phyloP scores from a whole-genome alignment of 2,888 invertebrate species.

The Yponomeuta cagnagella region DNA sequence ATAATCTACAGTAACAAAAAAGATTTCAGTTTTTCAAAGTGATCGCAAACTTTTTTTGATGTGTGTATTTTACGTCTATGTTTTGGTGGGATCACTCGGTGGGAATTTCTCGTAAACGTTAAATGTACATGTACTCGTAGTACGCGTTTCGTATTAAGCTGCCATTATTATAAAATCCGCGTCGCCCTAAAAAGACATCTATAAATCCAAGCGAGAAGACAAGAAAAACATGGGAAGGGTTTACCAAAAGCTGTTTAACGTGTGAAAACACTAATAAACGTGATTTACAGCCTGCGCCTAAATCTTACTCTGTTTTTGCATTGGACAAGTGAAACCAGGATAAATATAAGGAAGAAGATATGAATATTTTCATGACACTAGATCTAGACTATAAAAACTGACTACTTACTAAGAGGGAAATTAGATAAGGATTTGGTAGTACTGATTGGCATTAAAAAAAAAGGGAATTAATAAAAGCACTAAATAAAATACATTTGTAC shows the following conservation, averaged over 20 bases:
- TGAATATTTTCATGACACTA: neutral
- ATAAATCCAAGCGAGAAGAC: constrained; percentile 5
- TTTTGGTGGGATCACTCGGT: neutral
- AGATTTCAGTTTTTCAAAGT: too few species aligned
- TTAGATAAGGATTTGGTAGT: neutral
- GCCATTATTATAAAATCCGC: neutral
- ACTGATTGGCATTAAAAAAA: too few species aligned
- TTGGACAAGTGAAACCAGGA: neutral
- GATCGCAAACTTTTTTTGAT: too few species aligned
- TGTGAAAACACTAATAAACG: constrained; percentile 12
- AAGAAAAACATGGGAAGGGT: neutral
- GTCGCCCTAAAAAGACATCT: neutral
- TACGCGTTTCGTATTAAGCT: neutral
- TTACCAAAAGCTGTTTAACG: neutral
- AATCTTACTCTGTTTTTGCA: neutral
- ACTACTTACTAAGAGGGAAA: neutral
- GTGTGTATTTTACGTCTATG: neutral
- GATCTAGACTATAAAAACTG: neutral
- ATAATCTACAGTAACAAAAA: too few species aligned
- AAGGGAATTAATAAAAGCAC: too few species aligned
- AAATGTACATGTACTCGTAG: too few species aligned
- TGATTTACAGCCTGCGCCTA: constrained; percentile 3
- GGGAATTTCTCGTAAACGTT: too few species aligned
- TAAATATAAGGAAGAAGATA: neutral
- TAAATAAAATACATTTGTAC: too few species aligned